These are phyloP conservation scores for Bos indicus DNA, from an alignment of 2,113 vertebrate species.

Conservation along the genomic window DNA sequence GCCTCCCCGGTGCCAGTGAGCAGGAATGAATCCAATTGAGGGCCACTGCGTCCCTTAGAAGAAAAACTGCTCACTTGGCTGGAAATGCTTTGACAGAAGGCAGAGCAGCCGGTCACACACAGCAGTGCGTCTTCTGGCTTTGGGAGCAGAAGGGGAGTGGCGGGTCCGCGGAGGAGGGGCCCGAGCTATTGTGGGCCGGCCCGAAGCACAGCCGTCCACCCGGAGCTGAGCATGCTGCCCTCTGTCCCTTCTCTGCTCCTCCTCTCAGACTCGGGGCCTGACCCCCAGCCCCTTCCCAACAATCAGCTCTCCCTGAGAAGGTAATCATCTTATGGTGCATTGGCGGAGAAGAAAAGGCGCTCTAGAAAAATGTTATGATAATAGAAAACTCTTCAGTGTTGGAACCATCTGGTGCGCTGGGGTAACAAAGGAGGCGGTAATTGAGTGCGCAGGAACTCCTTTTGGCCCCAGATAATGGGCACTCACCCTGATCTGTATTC, in stretches of 20 bases:
- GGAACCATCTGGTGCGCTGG: constrained; percentile 92
- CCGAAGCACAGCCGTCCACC: constrained; percentile 72
- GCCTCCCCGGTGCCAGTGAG: constrained; percentile 76
- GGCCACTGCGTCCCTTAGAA: constrained; percentile 76
- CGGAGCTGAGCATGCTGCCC: constrained; percentile 77
- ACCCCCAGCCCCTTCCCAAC: constrained; percentile 76
- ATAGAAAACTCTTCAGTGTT: constrained; percentile 85
- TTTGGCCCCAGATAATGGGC: constrained; percentile 84
- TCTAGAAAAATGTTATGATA: constrained; percentile 83
- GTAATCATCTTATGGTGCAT: constrained; percentile 88
- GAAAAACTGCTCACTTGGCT: constrained; percentile 86
- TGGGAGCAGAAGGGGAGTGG: constrained; percentile 55
- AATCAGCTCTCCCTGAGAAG: constrained; percentile 89
- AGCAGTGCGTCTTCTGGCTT: constrained; percentile 76
- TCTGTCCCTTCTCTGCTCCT: constrained; percentile 75
- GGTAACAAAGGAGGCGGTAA: constrained; percentile 85
- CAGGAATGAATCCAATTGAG: constrained; percentile 82
- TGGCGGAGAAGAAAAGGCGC: constrained; percentile 88
- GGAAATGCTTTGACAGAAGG: constrained; percentile 85
- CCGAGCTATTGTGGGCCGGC: constrained; percentile 56
- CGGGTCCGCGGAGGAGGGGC: constrained; percentile 33
- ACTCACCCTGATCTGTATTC: constrained; percentile 88
- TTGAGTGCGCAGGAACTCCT: constrained; percentile 92
- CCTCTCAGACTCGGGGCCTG: constrained; percentile 79
- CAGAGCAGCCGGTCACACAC: constrained; percentile 78